Percentiles rank a stretch among this genome's conserved stretches.
phyloP scores from a whole-genome alignment of 1,140 invertebrate genomes.

The Magallana gigas region DNA sequence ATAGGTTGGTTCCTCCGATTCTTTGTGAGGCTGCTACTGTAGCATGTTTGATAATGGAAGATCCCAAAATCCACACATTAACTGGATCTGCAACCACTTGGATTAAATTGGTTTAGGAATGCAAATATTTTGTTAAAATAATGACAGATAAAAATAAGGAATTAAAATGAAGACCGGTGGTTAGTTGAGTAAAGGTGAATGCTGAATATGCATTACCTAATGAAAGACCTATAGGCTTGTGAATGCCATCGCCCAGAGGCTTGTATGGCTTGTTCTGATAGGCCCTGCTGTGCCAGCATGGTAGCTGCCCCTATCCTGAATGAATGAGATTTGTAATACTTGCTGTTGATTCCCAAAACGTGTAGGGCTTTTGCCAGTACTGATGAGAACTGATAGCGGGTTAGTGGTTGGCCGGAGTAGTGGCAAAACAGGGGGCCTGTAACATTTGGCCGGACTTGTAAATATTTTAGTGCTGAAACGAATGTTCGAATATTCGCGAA shows the following conservation, averaged over 20 bases:
- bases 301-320: slow-evolving; percentile 51
- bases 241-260: slow-evolving; percentile 37
- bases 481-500: no score
- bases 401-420: slow-evolving; percentile 8
- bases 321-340: slow-evolving; percentile 40
- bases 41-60: slow-evolving; percentile 40
- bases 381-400: slow-evolving; percentile 26
- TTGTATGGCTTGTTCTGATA: background rate
- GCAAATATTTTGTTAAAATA: background rate
- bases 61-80: slow-evolving; percentile 43
- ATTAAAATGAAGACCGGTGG: no score
- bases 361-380: slow-evolving; percentile 30
- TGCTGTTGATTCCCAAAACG: background rate
- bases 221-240: slow-evolving; percentile 12
- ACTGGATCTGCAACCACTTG: background rate
- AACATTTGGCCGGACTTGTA: slow-evolving; percentile 24
- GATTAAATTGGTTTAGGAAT: no score
- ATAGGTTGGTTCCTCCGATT: background rate
- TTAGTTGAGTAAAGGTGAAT: background rate
- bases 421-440: slow-evolving; percentile 42
- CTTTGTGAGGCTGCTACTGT: background rate
- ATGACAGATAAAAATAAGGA: background rate
- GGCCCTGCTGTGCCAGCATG: background rate
- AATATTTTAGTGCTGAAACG: no score
- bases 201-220: no score